Conservation (phyloP, 37 sponge, comb jelly and placozoan species). For the Eunapius fragilis region DNA sequence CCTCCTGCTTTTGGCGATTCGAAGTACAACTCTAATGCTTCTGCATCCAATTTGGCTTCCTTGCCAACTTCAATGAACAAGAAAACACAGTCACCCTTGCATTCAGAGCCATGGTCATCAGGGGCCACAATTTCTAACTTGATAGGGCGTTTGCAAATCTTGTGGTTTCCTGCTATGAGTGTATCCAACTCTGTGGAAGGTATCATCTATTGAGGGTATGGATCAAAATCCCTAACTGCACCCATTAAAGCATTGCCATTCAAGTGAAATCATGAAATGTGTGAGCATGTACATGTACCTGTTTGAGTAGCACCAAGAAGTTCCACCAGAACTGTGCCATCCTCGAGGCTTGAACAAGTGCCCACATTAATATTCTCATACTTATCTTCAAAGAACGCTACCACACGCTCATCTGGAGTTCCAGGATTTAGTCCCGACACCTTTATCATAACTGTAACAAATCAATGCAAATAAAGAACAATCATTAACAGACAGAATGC, state of each 20-base stretch:
- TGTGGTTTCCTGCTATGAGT: not conserved
- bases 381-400: not conserved
- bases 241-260: too few relatives aligned
- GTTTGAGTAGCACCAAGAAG: not conserved
- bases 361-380: not conserved
- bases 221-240: not conserved
- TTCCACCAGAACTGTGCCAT: not conserved
- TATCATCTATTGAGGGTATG: not conserved
- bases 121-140: not conserved
- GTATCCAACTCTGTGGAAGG: not conserved
- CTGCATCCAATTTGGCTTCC: not conserved
- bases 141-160: not conserved
- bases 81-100: not conserved
- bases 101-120: not conserved
- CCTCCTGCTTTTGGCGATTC: not conserved
- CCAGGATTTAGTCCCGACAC: not conserved
- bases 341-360: not conserved
- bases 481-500: too few relatives aligned
- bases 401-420: not conserved
- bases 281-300: not conserved
- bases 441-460: not conserved
- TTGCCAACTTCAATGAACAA: not conserved
- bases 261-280: too few relatives aligned
- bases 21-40: not conserved
- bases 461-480: not conserved